phyloP scores from a whole-genome alignment of 2,113 vertebrate species.

The Lanius collurio region DNA sequence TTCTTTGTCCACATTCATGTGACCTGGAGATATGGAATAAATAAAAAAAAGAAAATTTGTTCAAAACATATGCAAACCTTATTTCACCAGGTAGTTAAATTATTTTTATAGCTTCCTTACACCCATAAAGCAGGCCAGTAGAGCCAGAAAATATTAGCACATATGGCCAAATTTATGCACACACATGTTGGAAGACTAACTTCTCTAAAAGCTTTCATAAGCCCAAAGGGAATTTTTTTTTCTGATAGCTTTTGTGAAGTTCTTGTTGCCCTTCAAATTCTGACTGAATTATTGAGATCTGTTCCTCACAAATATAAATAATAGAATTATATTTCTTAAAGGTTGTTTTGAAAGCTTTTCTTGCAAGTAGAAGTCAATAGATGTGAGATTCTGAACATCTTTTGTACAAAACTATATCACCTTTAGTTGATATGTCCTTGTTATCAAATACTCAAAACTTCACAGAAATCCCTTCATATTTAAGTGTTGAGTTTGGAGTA shows the following conservation, averaged over 20 bases:
- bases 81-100: background rate
- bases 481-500: background rate
- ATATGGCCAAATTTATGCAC: background rate
- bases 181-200: background rate
- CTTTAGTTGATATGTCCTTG: background rate
- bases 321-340: background rate
- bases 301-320: background rate
- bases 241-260: background rate
- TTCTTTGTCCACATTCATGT: background rate
- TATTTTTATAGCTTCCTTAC: background rate
- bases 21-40: background rate
- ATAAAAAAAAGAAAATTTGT: background rate
- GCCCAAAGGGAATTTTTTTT: background rate
- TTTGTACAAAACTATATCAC: background rate
- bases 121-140: background rate
- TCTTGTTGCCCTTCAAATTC: background rate
- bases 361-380: background rate
- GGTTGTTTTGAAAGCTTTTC: background rate
- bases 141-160: background rate
- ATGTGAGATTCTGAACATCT: background rate
- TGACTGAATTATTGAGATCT: background rate
- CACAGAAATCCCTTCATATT: background rate
- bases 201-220: constrained; percentile 7
- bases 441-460: background rate
- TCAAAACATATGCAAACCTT: background rate